Conservation (phyloP, 2,888 invertebrate species). For the Chrysodeixis includens region DNA sequence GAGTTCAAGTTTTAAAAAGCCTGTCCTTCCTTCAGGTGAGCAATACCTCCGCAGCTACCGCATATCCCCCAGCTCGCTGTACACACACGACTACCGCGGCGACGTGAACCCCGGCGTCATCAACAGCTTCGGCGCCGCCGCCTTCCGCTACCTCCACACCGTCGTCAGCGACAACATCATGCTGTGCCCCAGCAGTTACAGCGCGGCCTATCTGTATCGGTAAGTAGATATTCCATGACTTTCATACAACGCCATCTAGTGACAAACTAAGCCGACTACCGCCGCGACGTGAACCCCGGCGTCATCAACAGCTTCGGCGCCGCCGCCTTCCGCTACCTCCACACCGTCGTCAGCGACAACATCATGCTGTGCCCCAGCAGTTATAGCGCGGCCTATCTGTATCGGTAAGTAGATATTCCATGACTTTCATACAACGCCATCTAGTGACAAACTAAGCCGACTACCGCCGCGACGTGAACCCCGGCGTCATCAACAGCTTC, state of each 20-base stretch:
- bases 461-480: conserved; percentile 90
- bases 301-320: conserved; percentile 92
- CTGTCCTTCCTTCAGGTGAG: conserved; percentile 75
- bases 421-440: too few species aligned
- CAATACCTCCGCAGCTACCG: conserved; percentile 90
- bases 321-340: conserved; percentile 92
- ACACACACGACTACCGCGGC: conserved; percentile 91
- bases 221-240: conserved; percentile 53
- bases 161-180: conserved; percentile 87
- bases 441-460: too few species aligned
- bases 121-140: conserved; percentile 92
- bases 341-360: conserved; percentile 89
- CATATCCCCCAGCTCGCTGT: conserved; percentile 89
- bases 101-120: conserved; percentile 90
- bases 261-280: too few species aligned
- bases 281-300: conserved; percentile 90
- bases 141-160: conserved; percentile 92
- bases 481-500: conserved; percentile 91
- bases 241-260: too few species aligned
- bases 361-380: conserved; percentile 77
- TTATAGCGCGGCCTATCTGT: conserved; percentile 74
- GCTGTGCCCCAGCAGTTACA: conserved; percentile 75
- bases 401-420: conserved; percentile 68
- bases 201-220: conserved; percentile 78
- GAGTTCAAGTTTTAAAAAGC: not conserved